Percentiles rank a stretch among this genome's conserved stretches.
phyloP scores from a whole-genome alignment of 2,113 vertebrate genomes.

The Herpailurus yagouaroundi region DNA sequence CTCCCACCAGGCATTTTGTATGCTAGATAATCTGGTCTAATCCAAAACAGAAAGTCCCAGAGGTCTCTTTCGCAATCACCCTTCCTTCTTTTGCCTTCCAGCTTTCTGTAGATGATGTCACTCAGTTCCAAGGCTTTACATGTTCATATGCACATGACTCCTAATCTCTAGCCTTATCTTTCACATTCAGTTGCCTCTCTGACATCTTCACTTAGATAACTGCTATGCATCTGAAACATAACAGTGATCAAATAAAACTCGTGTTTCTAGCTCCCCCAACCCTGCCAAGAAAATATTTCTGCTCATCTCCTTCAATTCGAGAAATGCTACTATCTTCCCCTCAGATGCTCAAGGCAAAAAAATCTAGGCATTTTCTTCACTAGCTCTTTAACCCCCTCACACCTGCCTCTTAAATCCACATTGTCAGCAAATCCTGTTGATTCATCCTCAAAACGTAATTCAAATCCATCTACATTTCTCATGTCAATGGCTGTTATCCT shows the following conservation, averaged over 20 bases:
- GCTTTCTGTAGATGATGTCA: not conserved
- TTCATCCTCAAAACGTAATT: not conserved
- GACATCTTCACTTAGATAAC: not conserved
- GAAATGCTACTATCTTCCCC: not conserved
- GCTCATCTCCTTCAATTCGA: not conserved
- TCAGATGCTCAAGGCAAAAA: not conserved
- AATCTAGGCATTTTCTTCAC: not conserved
- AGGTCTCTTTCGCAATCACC: not conserved
- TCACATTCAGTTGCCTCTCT: not conserved
- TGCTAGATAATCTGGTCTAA: not conserved
- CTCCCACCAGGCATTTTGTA: not conserved
- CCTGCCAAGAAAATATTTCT: not conserved
- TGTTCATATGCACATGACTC: not conserved
- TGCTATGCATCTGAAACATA: not conserved
- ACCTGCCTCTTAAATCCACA: not conserved
- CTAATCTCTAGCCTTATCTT: not conserved
- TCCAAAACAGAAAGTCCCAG: not conserved
- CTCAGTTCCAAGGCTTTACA: not conserved
- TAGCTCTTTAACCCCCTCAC: not conserved
- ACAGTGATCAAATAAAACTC: not conserved
- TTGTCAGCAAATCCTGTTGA: not conserved
- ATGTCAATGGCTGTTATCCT: not conserved
- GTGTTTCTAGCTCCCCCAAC: not conserved
- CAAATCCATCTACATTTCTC: not conserved
- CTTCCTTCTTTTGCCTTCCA: not conserved